phyloP scores from a whole-genome alignment of 35 echinoderm and acorn worm species.

The Ptychodera flava region DNA sequence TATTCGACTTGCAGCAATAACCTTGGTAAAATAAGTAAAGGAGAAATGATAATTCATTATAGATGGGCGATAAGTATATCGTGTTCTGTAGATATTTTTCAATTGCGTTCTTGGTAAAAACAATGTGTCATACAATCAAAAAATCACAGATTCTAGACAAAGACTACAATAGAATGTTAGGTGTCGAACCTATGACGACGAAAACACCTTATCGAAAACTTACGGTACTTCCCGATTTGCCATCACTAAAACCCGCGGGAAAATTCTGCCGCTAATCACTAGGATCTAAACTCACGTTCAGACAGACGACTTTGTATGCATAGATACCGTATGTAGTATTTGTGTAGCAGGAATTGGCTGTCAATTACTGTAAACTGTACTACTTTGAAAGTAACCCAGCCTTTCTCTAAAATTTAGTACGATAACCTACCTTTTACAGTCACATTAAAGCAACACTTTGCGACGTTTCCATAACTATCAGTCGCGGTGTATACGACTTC shows the following conservation, averaged over 20 bases:
- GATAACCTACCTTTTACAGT: slow-evolving; percentile 32
- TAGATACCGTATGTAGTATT: too few relatives aligned
- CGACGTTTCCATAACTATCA: slow-evolving; percentile 41
- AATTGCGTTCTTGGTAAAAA: background rate
- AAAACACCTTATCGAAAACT: too few relatives aligned
- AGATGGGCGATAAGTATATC: too few relatives aligned
- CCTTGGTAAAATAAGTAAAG: background rate
- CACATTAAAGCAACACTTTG: slow-evolving; percentile 23
- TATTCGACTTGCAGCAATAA: background rate
- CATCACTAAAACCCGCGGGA: background rate
- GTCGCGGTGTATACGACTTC: slow-evolving; percentile 34
- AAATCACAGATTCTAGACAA: too few relatives aligned
- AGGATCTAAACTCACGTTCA: background rate
- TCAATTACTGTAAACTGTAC: background rate
- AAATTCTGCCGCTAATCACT: background rate
- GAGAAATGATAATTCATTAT: too few relatives aligned
- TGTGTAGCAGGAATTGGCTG: too few relatives aligned
- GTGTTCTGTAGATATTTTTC: too few relatives aligned
- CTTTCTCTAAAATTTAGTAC: background rate
- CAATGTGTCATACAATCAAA: background rate
- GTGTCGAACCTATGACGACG: too few relatives aligned
- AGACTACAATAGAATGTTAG: too few relatives aligned
- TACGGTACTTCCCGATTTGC: too few relatives aligned
- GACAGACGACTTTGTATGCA: background rate
- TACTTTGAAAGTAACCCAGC: background rate